phyloP scores from a whole-genome alignment of 1,140 invertebrate genomes.

The Dendrolimus punctatus region DNA sequence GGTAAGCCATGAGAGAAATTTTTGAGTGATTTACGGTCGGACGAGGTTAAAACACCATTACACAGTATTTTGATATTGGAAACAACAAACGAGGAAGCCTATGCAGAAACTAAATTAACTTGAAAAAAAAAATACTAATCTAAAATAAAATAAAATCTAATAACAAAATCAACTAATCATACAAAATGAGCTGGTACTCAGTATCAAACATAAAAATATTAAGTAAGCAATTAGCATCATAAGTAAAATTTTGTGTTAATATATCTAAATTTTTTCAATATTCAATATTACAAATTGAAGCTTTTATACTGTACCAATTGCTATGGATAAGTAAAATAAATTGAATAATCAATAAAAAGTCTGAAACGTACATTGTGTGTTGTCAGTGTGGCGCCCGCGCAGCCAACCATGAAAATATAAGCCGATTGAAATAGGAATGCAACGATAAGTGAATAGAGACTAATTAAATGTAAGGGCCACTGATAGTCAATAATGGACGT shows the following conservation, averaged over 20 bases:
- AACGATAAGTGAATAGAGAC: constrained; percentile 51
- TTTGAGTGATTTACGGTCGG: constrained; percentile 49
- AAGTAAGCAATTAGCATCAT: too few species aligned
- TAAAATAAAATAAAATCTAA: constrained; percentile 12
- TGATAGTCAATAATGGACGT: constrained; percentile 31
- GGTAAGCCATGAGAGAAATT: constrained; percentile 39
- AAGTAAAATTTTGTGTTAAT: too few species aligned
- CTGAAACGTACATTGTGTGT: constrained; percentile 20
- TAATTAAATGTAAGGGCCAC: constrained; percentile 43
- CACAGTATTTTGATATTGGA: constrained; percentile 15
- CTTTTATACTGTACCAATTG: too few species aligned
- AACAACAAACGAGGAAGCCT: constrained; percentile 13
- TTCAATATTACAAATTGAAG: too few species aligned
- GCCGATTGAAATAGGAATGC: constrained; percentile 41
- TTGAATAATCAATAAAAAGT: neutral
- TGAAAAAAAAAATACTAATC: constrained; percentile 2
- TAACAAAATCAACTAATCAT: constrained; percentile 9
- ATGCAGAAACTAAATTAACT: too few species aligned
- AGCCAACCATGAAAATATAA: constrained; percentile 41
- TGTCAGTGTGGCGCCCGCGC: constrained; percentile 25
- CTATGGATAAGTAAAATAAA: too few species aligned
- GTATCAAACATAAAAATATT: too few species aligned
- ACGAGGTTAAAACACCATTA: constrained; percentile 28
- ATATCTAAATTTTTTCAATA: too few species aligned
- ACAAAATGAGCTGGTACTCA: too few species aligned